Evolutionary conservation across 1,140 invertebrate genomes (phyloP).

Genomic region (Thaumatotibia leucotreta): DNA sequence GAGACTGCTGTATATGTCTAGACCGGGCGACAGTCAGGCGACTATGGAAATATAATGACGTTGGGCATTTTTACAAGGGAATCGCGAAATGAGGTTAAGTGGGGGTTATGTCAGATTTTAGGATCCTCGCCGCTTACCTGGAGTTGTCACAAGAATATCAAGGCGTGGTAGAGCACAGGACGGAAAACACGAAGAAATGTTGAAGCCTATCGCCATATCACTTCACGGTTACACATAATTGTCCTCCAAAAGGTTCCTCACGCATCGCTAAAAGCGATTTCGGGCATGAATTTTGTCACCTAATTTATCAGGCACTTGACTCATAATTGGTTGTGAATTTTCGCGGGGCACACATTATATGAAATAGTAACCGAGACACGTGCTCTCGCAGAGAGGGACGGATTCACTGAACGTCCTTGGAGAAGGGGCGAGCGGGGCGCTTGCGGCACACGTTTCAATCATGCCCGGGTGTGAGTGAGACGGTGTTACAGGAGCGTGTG

Average conservation of each 20-base stretch:
- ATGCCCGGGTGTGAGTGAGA: slow-evolving; percentile 61
- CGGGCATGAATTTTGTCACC: slow-evolving; percentile 57
- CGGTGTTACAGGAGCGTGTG: slow-evolving; percentile 24
- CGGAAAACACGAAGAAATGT: slow-evolving; percentile 63
- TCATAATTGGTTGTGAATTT: slow-evolving; percentile 71
- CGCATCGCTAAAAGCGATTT: slow-evolving; percentile 52
- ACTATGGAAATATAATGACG: slow-evolving; percentile 60
- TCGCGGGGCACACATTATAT: slow-evolving; percentile 72
- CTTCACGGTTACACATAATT: slow-evolving; percentile 49
- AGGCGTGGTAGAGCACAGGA: slow-evolving; percentile 57
- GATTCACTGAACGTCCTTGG: slow-evolving; percentile 76
- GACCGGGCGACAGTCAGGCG: slow-evolving; percentile 65
- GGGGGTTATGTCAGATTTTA: neutral
- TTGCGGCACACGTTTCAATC: slow-evolving; percentile 76
- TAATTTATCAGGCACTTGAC: slow-evolving; percentile 70
- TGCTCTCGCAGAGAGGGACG: slow-evolving; percentile 74
- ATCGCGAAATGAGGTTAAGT: slow-evolving; percentile 19
- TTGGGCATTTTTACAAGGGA: slow-evolving; percentile 38
- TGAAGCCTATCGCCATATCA: slow-evolving; percentile 69
- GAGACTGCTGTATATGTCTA: slow-evolving; percentile 70
- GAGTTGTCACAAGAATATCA: slow-evolving; percentile 44
- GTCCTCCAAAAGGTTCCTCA: slow-evolving; percentile 52
- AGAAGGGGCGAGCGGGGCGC: slow-evolving; percentile 66
- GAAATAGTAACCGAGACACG: slow-evolving; percentile 73
- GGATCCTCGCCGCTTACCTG: slow-evolving; percentile 41